Evolutionary conservation across 2,797 vertebrate genomes (phyloP).

Genomic region (Pseudochromis fuscus): DNA sequence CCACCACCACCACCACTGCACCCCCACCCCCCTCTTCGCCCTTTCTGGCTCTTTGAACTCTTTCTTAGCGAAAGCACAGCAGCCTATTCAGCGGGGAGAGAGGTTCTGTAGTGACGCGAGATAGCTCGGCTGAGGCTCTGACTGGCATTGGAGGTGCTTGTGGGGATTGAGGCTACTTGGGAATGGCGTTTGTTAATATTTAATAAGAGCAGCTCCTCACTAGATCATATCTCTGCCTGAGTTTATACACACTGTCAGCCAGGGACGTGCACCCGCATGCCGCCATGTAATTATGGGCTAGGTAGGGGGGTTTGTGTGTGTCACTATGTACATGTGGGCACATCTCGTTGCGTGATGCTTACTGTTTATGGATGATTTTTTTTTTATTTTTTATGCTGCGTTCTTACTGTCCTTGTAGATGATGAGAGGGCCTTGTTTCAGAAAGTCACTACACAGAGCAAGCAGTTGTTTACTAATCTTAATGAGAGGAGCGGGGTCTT

Average conservation of each 20-base stretch:
- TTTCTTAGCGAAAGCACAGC: conserved; percentile 74
- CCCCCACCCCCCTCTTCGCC: conserved; percentile 47
- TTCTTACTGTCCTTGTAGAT: conserved; percentile 47
- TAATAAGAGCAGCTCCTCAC: conserved; percentile 85
- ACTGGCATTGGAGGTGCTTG: conserved; percentile 78
- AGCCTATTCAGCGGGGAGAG: conserved; percentile 81
- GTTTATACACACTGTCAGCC: conserved; percentile 82
- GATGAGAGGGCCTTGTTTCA: conserved; percentile 51
- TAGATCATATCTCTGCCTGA: conserved; percentile 83
- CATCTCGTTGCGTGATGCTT: conserved; percentile 41
- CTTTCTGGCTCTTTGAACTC: conserved; percentile 81
- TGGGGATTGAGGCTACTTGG: conserved; percentile 84
- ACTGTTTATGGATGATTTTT: conserved; percentile 49
- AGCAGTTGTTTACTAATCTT: conserved; percentile 66
- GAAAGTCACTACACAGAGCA: conserved; percentile 54
- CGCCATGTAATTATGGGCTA: conserved; percentile 79
- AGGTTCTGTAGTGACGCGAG: conserved; percentile 74
- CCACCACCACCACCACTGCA: conserved; percentile 37
- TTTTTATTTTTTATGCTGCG: conserved; percentile 27
- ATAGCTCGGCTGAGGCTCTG: conserved; percentile 74
- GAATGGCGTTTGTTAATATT: conserved; percentile 87
- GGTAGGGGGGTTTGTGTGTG: conserved; percentile 58
- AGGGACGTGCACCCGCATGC: conserved; percentile 77
- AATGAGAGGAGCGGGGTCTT: conserved; percentile 55
- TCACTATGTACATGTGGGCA: conserved; percentile 41